A percentile compares a stretch with the other conserved stretches of the same genome.
These are phyloP conservation scores for Xanthia togata DNA, from an alignment of 2,888 invertebrate species.

Conservation along the genomic window DNA sequence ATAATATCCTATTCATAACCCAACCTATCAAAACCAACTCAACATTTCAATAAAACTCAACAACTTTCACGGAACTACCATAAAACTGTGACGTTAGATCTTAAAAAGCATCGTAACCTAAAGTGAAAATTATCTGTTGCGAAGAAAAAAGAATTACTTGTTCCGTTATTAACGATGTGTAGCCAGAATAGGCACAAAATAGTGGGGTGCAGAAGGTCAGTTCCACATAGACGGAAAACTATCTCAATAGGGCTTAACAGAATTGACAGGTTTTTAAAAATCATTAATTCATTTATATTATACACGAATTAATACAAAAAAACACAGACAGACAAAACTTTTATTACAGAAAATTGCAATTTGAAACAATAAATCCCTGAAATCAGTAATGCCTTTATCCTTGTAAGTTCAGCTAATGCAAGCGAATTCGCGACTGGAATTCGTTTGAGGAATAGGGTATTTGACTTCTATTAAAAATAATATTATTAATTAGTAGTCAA, in stretches of 20 bases:
- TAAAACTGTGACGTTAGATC: conserved; percentile 21
- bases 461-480: neutral
- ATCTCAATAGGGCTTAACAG: neutral
- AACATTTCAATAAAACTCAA: conserved; percentile 13
- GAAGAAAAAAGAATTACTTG: conserved; percentile 45
- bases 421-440: neutral
- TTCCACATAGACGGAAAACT: neutral
- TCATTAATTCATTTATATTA: no score
- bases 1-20: neutral
- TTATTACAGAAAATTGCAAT: no score
- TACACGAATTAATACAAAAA: neutral
- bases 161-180: conserved; percentile 51
- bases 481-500: neutral
- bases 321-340: no score
- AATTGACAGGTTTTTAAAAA: no score
- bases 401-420: neutral
- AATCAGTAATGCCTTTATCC: neutral
- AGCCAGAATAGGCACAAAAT: neutral
- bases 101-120: conserved; percentile 50
- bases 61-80: conserved; percentile 8
- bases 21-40: neutral
- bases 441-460: neutral
- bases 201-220: neutral
- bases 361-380: no score
- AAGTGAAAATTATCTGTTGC: conserved; percentile 62